These are phyloP conservation scores for Peucedramus taeniatus DNA, from an alignment of 2,113 vertebrate genomes.

Conservation along the genomic window DNA sequence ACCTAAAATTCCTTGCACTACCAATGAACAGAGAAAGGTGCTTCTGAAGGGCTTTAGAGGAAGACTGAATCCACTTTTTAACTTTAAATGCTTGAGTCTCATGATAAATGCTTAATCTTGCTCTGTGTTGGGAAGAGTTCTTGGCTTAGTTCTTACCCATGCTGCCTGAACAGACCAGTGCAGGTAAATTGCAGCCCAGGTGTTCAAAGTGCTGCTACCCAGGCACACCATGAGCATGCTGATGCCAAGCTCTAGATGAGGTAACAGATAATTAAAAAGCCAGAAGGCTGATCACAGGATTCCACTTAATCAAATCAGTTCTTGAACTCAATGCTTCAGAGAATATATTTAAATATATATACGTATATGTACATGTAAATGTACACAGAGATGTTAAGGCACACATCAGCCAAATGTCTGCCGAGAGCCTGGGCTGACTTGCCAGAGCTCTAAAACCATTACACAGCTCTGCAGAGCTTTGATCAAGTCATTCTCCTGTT, in stretches of 20 bases:
- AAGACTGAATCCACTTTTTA: background rate
- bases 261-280: background rate
- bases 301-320: background rate
- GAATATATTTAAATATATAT: background rate
- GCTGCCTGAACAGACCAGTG: background rate
- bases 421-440: background rate
- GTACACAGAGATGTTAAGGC: background rate
- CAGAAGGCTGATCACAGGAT: background rate
- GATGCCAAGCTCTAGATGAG: background rate
- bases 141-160: background rate
- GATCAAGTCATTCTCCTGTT: accelerated
- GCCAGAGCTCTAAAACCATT: background rate
- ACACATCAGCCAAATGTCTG: background rate
- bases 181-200: background rate
- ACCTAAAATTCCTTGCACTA: background rate
- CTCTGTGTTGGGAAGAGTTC: background rate
- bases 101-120: background rate
- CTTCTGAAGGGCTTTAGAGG: background rate
- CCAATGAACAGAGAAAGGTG: background rate
- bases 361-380: too few relatives aligned
- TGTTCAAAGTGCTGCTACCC: background rate
- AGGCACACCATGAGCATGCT: background rate
- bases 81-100: background rate
- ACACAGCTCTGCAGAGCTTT: background rate
- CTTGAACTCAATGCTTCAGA: background rate